Evolutionary conservation across 1,140 invertebrate genomes (phyloP).

Genomic region (Monomorium pharaonis): DNA sequence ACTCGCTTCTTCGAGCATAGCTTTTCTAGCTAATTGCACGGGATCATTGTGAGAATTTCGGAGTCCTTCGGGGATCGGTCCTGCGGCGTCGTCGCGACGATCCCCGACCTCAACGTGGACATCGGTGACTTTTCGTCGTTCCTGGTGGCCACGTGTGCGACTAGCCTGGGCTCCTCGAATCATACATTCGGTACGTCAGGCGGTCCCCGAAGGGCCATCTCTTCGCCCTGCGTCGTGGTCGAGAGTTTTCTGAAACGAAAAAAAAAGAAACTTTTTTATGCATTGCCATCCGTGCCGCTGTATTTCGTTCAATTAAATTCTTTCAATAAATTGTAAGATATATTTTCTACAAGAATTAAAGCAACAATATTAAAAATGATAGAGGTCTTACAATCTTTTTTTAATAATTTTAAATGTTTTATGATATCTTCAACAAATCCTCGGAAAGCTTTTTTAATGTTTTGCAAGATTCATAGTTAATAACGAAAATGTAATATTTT

Average conservation of each 20-base stretch:
- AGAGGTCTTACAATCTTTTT: neutral
- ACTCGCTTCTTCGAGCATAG: neutral
- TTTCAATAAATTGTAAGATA: neutral
- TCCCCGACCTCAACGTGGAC: neutral
- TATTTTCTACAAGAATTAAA: neutral
- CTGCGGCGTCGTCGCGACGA: neutral
- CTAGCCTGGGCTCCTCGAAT: constrained; percentile 51
- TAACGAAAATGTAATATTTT: neutral
- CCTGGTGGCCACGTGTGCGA: constrained; percentile 29
- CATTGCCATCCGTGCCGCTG: neutral
- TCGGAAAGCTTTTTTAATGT: neutral
- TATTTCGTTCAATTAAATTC: constrained; percentile 2
- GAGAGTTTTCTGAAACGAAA: constrained; percentile 77
- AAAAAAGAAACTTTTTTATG: constrained; percentile 9
- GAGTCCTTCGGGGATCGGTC: neutral
- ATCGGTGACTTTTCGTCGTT: constrained; percentile 5
- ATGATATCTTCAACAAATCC: neutral
- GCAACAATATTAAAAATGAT: neutral
- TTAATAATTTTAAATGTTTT: neutral
- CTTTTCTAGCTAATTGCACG: constrained; percentile 3
- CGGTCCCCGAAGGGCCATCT: constrained; percentile 73
- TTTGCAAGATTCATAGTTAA: neutral
- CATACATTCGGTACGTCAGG: constrained; percentile 79
- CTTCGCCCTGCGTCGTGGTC: constrained; percentile 70
- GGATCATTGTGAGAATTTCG: neutral